Evolutionary conservation across 2,888 invertebrate genomes (phyloP), one percentile per base, ranked within the genome.

Genomic region (Cataglyphis livida): DNA sequence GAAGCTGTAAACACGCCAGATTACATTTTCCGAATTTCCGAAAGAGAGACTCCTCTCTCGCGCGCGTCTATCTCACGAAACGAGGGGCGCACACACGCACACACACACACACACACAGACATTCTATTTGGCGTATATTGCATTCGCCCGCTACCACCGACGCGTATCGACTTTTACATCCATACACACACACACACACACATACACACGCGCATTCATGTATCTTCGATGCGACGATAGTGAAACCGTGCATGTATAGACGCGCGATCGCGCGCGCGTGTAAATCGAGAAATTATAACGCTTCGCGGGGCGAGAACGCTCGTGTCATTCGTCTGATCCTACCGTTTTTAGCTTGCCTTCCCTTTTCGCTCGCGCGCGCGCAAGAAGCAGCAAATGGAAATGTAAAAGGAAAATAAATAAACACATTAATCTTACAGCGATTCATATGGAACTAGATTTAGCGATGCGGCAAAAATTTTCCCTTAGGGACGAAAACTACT

Each of bases 211-310:
- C 61, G n/a, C 61, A 28, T 7, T 15, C 57, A 25, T 41, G 32
- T 57, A 44, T 68, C 28, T 51, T 32, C 41, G 41, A 41, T 25
- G 41, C 66, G 68, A 59, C 78, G 41, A 57, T 59, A 78, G 76
- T 54, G 65, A 65, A 44, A 78, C 68, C 68, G 74, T 81, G 54
- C 51, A 64, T 81, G 59, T 74, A 73, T 81, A 81, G 75, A 81
- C 51, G 62, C 81, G 75, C 75, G 57, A 79, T 79, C 74, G 57
- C 62, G 75, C 57, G 74, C 81, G 74, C 75, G 74, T 64, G 51
- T 81, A 62, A 64, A 62, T 62, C 62, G 76, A 64, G 81, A 74
- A 81, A 64, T 81, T 74, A 68, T 81, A 81, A 81, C 81, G 73
- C 38, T 81, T 61, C 71, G 59, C 44, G 44, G 71, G 71, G 71